Conservation (phyloP, 2,113 vertebrate species). For the Rhynchomys soricoides region DNA sequence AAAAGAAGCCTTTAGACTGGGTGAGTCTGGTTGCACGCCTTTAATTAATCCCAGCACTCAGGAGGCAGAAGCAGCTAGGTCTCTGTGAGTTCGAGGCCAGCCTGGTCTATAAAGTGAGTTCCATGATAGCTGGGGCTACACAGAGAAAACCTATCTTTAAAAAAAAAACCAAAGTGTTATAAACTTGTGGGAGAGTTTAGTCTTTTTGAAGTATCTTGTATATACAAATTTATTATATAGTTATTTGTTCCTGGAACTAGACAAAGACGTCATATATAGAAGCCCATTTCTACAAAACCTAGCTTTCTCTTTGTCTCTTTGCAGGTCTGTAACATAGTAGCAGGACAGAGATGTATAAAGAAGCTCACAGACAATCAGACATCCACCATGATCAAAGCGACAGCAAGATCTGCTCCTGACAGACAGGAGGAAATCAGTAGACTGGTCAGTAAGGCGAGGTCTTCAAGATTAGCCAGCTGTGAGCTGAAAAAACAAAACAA, state of each 20-base stretch:
- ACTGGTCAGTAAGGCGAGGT: constrained; percentile 89
- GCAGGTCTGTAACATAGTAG: constrained; percentile 99
- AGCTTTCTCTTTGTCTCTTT: constrained; percentile 35
- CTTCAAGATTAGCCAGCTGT: constrained; percentile 48
- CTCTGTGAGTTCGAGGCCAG: not conserved
- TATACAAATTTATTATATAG: not conserved
- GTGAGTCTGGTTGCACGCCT: not conserved
- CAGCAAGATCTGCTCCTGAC: constrained; percentile 97
- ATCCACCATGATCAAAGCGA: constrained; percentile 99
- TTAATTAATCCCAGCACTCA: not conserved
- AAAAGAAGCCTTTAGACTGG: not conserved
- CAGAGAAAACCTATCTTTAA: not conserved
- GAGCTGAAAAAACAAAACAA: not conserved
- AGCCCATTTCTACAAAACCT: not conserved
- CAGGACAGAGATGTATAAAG: constrained; percentile 98
- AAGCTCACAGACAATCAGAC: constrained; percentile 99
- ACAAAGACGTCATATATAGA: constrained; percentile 13
- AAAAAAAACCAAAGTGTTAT: not conserved
- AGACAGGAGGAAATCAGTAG: constrained; percentile 99
- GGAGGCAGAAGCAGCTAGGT: not conserved
- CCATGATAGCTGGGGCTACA: not conserved
- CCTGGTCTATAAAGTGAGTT: not conserved
- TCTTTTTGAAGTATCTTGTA: constrained; percentile 24
- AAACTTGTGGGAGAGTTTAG: constrained; percentile 26
- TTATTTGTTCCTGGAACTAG: constrained; percentile 4